Evolutionary conservation across 2,113 vertebrate species (phyloP).

Genomic region (Chamaea fasciata): DNA sequence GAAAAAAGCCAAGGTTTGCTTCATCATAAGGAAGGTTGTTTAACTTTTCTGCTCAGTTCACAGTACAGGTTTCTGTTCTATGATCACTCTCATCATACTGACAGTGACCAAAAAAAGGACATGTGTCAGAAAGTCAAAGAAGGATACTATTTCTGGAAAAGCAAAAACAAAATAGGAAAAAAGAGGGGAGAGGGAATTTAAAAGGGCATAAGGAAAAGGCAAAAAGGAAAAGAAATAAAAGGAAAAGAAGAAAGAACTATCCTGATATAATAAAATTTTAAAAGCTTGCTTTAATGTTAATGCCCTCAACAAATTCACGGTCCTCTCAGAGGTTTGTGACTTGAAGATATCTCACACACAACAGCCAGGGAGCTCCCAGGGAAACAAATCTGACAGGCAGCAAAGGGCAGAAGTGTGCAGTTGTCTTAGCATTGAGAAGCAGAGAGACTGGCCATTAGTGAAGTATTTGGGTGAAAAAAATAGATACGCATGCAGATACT

Average conservation of each 20-base stretch:
- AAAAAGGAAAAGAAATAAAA: neutral
- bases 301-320: neutral
- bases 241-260: neutral
- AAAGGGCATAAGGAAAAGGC: rapidly evolving
- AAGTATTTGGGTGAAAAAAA: neutral
- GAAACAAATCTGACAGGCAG: neutral
- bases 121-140: neutral
- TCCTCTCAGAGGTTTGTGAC: neutral
- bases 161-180: neutral
- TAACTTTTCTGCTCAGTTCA: neutral
- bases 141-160: neutral
- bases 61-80: neutral
- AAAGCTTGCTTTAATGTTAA: neutral
- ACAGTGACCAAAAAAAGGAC: neutral
- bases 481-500: neutral
- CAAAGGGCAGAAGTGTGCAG: neutral
- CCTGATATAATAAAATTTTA: neutral
- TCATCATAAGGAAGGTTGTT: neutral
- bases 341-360: neutral
- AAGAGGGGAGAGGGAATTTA: rapidly evolving
- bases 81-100: neutral
- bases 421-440: neutral
- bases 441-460: neutral
- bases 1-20: neutral
- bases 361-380: neutral